Percentiles rank a stretch among this genome's conserved stretches.
phyloP scores from a whole-genome alignment of 1,140 invertebrate species.

The Neuroterus valhalla region DNA sequence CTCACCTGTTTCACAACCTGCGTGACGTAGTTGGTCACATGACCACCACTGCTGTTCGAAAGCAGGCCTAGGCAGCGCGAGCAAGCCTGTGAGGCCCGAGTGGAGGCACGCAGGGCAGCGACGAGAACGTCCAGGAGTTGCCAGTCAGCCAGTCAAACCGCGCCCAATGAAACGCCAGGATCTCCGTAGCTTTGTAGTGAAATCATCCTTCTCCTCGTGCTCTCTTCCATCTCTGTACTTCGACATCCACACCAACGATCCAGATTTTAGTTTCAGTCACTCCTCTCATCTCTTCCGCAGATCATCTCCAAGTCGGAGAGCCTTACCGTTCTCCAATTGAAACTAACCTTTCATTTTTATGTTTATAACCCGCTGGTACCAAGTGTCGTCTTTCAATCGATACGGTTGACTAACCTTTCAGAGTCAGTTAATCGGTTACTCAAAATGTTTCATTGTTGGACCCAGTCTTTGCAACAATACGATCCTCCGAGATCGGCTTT shows the following conservation, averaged over 20 bases:
- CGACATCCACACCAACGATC: neutral
- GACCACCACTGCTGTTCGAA: slow-evolving; percentile 61
- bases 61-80: slow-evolving; percentile 55
- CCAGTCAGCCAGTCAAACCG: slow-evolving; percentile 65
- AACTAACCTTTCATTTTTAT: too few relatives aligned
- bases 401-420: neutral
- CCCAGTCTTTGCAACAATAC: neutral
- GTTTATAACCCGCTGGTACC: too few relatives aligned
- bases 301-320: too few relatives aligned
- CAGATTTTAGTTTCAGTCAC: slow-evolving; percentile 24
- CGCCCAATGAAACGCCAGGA: slow-evolving; percentile 61
- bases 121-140: slow-evolving; percentile 52
- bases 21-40: slow-evolving; percentile 71
- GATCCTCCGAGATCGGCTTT: neutral
- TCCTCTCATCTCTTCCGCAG: neutral
- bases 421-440: neutral
- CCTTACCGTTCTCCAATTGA: too few relatives aligned
- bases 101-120: slow-evolving; percentile 15
- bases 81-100: slow-evolving; percentile 13
- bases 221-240: neutral
- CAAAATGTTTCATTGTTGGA: neutral
- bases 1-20: slow-evolving; percentile 75
- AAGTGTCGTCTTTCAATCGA: neutral
- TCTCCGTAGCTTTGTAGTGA: slow-evolving; percentile 10
- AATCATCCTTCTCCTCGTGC: slow-evolving; percentile 36